These are phyloP conservation scores for Cnemophilus loriae DNA, from an alignment of 2,113 vertebrate species.

Conservation along the genomic window DNA sequence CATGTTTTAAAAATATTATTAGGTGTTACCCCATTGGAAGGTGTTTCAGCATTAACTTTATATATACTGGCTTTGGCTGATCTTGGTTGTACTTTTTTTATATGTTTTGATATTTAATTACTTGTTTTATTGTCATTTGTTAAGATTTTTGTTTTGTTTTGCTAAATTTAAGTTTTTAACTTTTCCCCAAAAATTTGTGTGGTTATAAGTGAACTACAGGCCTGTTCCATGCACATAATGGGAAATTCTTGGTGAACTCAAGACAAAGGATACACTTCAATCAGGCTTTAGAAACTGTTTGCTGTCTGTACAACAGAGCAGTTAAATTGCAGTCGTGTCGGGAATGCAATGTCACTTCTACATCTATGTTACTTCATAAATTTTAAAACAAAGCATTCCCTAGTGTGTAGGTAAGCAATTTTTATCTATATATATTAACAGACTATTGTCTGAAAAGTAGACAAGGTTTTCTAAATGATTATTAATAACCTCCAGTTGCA, in stretches of 20 bases:
- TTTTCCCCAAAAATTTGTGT: background rate
- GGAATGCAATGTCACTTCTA: background rate
- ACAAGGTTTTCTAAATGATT: background rate
- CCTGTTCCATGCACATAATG: background rate
- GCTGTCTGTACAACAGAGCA: background rate
- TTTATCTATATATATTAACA: background rate
- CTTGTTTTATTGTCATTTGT: background rate
- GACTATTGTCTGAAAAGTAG: background rate
- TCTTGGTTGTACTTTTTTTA: background rate
- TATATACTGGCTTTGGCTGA: background rate
- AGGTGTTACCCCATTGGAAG: background rate
- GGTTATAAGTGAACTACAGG: background rate
- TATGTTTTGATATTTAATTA: conserved; percentile 7
- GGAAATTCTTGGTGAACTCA: background rate
- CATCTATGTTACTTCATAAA: background rate
- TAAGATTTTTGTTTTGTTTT: background rate
- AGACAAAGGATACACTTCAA: background rate
- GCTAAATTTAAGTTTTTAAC: background rate
- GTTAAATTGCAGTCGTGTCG: background rate
- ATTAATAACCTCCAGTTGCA: background rate
- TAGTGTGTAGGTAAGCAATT: background rate
- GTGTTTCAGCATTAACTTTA: background rate
- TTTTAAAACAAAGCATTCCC: background rate
- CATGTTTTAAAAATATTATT: background rate
- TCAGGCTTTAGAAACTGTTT: background rate